Conservation (phyloP, 2,888 invertebrate species). For the Trichogramma evanescens region DNA sequence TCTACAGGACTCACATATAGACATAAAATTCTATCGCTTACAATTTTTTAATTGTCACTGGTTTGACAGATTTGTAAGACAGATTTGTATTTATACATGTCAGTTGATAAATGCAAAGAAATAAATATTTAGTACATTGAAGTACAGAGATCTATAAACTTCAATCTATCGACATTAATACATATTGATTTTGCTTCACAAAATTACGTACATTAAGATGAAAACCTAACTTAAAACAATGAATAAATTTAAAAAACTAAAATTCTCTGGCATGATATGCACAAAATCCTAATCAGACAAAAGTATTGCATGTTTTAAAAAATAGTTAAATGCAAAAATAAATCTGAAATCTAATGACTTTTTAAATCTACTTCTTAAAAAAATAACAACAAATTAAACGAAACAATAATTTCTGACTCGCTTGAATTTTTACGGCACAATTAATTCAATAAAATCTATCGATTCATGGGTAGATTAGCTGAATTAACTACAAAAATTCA, state of each 20-base stretch:
- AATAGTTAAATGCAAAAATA: conserved; percentile 18
- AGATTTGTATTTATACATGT: neutral
- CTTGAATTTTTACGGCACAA: neutral
- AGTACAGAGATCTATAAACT: conserved; percentile 18
- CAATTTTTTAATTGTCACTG: conserved; percentile 10
- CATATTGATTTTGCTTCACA: neutral
- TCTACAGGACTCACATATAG: conserved; percentile 19
- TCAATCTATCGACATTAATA: neutral
- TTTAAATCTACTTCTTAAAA: neutral
- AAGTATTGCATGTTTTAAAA: conserved; percentile 5
- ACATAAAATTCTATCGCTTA: conserved; percentile 14
- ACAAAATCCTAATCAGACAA: conserved; percentile 2
- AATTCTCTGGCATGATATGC: neutral
- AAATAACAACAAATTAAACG: conserved; percentile 5
- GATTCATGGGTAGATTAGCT: too few species aligned
- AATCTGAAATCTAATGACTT: conserved; percentile 18
- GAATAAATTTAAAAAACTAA: conserved; percentile 12
- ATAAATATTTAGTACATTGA: conserved; percentile 18
- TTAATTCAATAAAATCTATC: too few species aligned
- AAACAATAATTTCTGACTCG: conserved; percentile 3
- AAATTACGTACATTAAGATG: neutral
- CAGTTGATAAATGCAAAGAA: conserved; percentile 20
- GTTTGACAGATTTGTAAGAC: neutral
- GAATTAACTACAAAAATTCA: too few species aligned
- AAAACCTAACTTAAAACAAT: conserved; percentile 14